Evolutionary conservation across 2,113 vertebrate species (phyloP).

Genomic region (Atrichornis clamosus): DNA sequence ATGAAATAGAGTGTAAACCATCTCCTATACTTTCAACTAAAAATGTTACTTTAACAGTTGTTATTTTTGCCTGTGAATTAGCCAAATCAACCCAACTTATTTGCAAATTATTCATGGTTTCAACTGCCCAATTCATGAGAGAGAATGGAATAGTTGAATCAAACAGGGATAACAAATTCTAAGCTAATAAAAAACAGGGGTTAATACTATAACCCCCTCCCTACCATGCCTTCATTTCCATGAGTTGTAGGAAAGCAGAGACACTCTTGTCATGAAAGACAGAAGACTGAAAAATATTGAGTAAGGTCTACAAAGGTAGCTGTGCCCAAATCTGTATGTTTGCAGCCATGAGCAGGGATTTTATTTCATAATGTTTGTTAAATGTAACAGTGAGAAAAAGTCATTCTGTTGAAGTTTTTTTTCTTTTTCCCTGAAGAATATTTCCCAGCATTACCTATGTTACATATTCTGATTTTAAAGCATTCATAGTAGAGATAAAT

Average conservation of each 20-base stretch:
- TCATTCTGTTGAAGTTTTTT: neutral
- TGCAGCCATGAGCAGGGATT: neutral
- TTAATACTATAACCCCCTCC: neutral
- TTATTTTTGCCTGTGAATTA: neutral
- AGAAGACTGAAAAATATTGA: neutral
- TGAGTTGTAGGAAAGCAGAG: neutral
- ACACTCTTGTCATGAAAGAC: neutral
- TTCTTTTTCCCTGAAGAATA: neutral
- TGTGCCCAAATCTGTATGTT: neutral
- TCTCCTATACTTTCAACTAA: neutral
- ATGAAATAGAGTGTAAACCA: neutral
- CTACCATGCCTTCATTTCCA: neutral
- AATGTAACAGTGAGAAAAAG: neutral
- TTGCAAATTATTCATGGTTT: neutral
- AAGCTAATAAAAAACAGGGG: neutral
- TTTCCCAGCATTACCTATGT: neutral
- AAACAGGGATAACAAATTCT: neutral
- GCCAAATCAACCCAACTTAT: neutral
- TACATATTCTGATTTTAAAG: neutral
- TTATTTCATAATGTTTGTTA: neutral
- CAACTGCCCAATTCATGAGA: neutral
- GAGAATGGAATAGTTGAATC: neutral
- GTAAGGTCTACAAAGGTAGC: neutral
- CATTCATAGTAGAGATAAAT: neutral
- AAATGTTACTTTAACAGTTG: neutral